A percentile compares a stretch with the other conserved stretches of the same genome.
Conservation (phyloP, 2,113 vertebrate species). For the Rhinoderma darwinii region DNA sequence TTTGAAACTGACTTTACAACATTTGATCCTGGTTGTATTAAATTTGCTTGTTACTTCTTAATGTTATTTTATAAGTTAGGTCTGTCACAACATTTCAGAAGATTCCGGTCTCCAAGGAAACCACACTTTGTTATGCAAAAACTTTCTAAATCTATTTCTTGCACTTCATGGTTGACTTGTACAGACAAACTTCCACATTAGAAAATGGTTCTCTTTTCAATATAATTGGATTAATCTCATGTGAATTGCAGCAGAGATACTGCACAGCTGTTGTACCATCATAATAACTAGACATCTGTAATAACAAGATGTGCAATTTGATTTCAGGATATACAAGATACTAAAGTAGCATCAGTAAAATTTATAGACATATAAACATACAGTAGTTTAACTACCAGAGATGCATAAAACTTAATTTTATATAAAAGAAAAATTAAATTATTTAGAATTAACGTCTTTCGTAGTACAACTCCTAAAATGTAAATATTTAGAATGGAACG, state of each 20-base stretch:
- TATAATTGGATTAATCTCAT: slow-evolving; percentile 44
- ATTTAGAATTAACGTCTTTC: neutral
- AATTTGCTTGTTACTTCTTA: slow-evolving; percentile 10
- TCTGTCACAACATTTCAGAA: slow-evolving; percentile 48
- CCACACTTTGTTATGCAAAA: slow-evolving; percentile 27
- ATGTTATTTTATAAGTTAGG: neutral
- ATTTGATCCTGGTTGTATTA: neutral
- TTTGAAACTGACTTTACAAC: neutral
- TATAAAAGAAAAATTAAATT: neutral
- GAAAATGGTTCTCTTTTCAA: slow-evolving; percentile 27
- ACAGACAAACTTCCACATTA: slow-evolving; percentile 19
- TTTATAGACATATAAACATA: neutral
- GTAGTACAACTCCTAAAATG: too few species aligned
- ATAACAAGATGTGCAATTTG: slow-evolving; percentile 37
- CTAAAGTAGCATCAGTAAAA: neutral
- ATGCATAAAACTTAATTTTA: neutral
- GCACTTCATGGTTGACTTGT: slow-evolving; percentile 43
- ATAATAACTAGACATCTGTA: slow-evolving; percentile 27
- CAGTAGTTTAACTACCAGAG: neutral
- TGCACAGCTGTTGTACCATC: slow-evolving; percentile 24
- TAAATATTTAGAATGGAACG: too few species aligned
- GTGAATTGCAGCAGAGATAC: slow-evolving; percentile 20
- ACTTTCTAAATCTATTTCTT: neutral
- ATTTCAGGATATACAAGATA: neutral
- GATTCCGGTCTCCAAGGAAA: slow-evolving; percentile 42